Conservation (phyloP, 2,113 vertebrate species). For the Oophaga pumilio region DNA sequence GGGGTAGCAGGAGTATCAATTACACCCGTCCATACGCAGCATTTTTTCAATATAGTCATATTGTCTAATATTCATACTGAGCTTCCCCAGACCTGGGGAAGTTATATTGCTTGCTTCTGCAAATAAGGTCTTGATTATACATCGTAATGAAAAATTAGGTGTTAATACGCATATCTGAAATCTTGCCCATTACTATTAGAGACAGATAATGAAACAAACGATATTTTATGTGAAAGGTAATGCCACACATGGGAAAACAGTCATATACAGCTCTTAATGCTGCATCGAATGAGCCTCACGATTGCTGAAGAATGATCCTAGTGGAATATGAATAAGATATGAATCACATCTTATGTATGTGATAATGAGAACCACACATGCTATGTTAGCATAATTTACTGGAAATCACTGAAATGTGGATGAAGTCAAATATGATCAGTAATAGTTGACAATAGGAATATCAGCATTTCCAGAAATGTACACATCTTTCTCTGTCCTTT, state of each 20-base stretch:
- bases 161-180: neutral
- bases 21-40: neutral
- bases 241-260: neutral
- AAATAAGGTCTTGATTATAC: neutral
- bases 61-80: neutral
- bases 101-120: neutral
- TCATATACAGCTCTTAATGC: neutral
- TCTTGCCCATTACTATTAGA: slow-evolving; percentile 10
- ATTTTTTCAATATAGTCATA: neutral
- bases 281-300: neutral
- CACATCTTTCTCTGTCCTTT: neutral
- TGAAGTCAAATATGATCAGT: neutral
- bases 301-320: neutral
- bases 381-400: neutral
- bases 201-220: neutral
- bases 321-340: slow-evolving; percentile 28
- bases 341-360: slow-evolving; percentile 15
- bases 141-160: neutral
- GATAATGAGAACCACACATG: slow-evolving; percentile 21
- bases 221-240: neutral
- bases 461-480: no score
- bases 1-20: neutral
- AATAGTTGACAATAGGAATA: neutral
- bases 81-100: neutral
- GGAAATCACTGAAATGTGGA: slow-evolving; percentile 16